Base-by-base conservation (phyloP, 2,113 vertebrate genomes). In the Pavo muticus region DNA sequence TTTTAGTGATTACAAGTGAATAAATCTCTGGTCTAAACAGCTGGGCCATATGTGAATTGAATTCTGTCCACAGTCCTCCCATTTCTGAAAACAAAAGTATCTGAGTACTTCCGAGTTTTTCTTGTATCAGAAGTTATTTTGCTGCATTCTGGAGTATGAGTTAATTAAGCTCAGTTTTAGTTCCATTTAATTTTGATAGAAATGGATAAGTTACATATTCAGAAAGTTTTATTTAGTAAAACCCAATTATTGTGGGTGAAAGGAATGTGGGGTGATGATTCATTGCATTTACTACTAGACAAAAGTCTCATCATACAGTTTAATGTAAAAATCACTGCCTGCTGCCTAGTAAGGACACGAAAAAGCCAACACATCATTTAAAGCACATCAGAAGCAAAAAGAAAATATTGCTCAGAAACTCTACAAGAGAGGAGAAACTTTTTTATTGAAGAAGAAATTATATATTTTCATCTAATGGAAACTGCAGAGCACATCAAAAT, bases 151-250 rank as follows among this genome's bases (percentile, higher is more conserved):
- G 45, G 45, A 85, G 29, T 73, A 67, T 67, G 16, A 96, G 35
- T 52, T 90, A 94, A 96, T 81, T 88, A 91, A 89, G 63, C 24
- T 94, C 17, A 54, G 78, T 40, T 96, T 95, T 59, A 78, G 6
- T 91, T 91, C 37, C 50, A 75, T 87, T 85, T 91, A 69, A 64
- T 94, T 95, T 95, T 76, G 40, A 90, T 54, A 84, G 56, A 65
- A 93, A 63, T 56, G 84, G 79, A 91, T 70, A 68, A 91, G 86
- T 95, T 57, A 59, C 65, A 78, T 56, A 90, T 90, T 88, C 27
- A 82, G 76, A 86, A 87, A 84, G 3, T 77, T 95, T 95, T 90
- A 86, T 93, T 93, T 95, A 90, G 70, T 73, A 85, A 95, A 93
- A 73, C 16, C 18, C 40, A 90, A 64, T 95, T 96, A 90, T 93